phyloP scores from a whole-genome alignment of 2,113 vertebrate genomes.

The Phasianus colchicus region DNA sequence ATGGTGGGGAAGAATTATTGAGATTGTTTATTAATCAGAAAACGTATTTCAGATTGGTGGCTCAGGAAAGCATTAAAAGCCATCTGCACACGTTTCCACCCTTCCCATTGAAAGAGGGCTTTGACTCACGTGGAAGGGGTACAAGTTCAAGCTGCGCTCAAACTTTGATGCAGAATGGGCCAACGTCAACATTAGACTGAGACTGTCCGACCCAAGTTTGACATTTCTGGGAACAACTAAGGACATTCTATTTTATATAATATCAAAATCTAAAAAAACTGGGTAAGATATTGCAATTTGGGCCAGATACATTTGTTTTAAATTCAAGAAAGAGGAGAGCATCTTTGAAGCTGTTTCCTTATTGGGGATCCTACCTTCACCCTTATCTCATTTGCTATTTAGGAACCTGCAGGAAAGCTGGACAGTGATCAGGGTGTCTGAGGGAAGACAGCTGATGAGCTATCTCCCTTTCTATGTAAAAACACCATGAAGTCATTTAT shows the following conservation, averaged over 20 bases:
- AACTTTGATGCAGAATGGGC: neutral
- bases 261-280: neutral
- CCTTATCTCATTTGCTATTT: neutral
- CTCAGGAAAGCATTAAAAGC: neutral
- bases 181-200: neutral
- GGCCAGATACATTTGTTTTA: neutral
- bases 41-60: neutral
- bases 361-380: neutral
- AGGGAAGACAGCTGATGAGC: neutral
- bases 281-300: fast-evolving
- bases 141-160: neutral
- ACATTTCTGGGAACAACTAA: neutral
- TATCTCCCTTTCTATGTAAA: neutral
- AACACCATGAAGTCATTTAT: neutral
- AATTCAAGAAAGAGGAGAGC: neutral
- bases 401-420: neutral
- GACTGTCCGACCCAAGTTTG: neutral
- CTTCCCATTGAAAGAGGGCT: neutral
- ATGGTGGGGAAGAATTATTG: neutral
- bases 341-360: neutral
- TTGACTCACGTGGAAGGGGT: neutral
- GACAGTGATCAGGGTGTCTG: neutral
- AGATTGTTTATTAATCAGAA: slow-evolving; percentile 23
- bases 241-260: neutral
- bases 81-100: neutral